Evolutionary conservation across 64 coral and sea anemone genomes (phyloP).

Genomic region (Catalaphyllia jardinei): DNA sequence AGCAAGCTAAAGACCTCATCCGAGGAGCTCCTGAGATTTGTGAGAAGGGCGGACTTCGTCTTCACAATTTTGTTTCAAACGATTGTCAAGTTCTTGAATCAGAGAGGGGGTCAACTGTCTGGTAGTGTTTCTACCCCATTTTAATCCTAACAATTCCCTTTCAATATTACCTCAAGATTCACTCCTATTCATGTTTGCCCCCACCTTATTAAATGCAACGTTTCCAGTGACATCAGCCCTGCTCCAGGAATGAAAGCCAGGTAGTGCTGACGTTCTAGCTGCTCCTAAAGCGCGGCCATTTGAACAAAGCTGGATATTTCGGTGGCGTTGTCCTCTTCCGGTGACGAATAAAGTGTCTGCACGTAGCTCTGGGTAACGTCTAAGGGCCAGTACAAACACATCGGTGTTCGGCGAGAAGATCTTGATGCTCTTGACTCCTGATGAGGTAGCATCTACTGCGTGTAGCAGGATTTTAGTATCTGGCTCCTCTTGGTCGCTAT

Average conservation of each 20-base stretch:
- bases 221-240: constrained; percentile 49
- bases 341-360: neutral
- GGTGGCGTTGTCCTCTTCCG: neutral
- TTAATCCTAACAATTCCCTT: too few species aligned
- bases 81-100: too few species aligned
- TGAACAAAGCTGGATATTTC: constrained; percentile 23
- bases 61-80: too few species aligned
- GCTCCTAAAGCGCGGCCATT: constrained; percentile 9
- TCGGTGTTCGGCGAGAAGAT: constrained; percentile 57
- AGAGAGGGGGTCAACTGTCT: too few species aligned
- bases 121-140: too few species aligned
- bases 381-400: constrained; percentile 45
- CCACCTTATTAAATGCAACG: constrained; percentile 34
- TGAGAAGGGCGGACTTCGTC: too few species aligned
- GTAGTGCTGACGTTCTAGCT: constrained; percentile 39
- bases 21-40: too few species aligned
- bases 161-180: too few species aligned
- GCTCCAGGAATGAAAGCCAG: constrained; percentile 30
- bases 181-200: too few species aligned
- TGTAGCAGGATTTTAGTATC: constrained; percentile 44
- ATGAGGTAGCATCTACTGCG: constrained; percentile 44
- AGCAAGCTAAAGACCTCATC: too few species aligned
- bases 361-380: constrained; percentile 28
- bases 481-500: constrained; percentile 46
- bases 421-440: constrained; percentile 35